Percentiles rank a stretch among this genome's conserved stretches.
These are phyloP conservation scores for Podilymbus podiceps DNA, from an alignment of 2,113 vertebrate species.

Conservation along the genomic window DNA sequence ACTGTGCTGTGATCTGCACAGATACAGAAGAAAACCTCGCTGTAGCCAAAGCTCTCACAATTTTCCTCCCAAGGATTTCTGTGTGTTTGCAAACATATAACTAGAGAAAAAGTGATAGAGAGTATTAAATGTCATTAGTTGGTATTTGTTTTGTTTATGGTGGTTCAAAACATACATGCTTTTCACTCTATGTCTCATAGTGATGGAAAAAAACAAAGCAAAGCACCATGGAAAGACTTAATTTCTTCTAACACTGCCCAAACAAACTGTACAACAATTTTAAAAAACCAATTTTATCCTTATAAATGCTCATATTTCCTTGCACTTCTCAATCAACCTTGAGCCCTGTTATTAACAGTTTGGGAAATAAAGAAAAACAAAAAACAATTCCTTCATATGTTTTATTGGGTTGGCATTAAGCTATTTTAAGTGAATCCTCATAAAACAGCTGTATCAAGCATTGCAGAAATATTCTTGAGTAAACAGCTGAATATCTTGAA, in stretches of 20 bases:
- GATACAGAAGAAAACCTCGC: not conserved
- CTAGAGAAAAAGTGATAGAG: not conserved
- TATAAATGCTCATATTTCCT: not conserved
- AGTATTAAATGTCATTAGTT: not conserved
- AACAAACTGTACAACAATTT: not conserved
- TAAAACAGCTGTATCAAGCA: constrained; percentile 15
- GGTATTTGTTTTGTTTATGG: not conserved
- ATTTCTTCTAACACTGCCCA: not conserved
- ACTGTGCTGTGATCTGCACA: not conserved
- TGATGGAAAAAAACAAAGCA: not conserved
- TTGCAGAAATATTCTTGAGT: constrained; percentile 34
- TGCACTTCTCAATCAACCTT: not conserved
- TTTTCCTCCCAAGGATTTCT: not conserved
- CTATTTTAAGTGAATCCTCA: not conserved
- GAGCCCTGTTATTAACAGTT: not conserved
- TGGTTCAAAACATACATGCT: not conserved
- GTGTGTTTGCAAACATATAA: not conserved
- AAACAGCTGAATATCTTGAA: constrained; percentile 17
- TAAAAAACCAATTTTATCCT: not conserved
- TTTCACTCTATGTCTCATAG: not conserved
- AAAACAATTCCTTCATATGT: not conserved
- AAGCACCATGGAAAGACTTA: not conserved
- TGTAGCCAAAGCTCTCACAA: not conserved
- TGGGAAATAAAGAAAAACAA: not conserved
- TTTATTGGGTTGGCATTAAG: not conserved